These are phyloP conservation scores for Megaceryle alcyon DNA, from an alignment of 2,797 vertebrate species.

Conservation along the genomic window DNA sequence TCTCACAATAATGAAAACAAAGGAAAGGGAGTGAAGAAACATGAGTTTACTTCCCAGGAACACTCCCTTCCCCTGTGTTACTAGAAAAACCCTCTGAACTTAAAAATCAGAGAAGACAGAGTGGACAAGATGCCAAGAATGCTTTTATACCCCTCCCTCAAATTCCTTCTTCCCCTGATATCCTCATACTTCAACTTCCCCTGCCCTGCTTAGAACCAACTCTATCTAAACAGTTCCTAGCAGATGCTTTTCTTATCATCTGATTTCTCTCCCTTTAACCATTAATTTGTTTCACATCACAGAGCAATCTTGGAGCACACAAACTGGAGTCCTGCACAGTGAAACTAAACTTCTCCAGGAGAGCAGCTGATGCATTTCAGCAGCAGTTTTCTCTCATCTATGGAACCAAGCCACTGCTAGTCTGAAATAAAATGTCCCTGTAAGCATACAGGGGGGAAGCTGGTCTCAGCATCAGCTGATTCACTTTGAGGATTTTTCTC, in stretches of 20 bases:
- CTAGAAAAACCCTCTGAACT: not conserved
- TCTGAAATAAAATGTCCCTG: not conserved
- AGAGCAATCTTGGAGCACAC: not conserved
- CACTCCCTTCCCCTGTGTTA: not conserved
- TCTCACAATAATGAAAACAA: not conserved
- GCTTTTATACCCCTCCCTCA: not conserved
- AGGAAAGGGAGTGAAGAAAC: not conserved
- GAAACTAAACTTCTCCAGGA: not conserved
- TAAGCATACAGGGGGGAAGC: not conserved
- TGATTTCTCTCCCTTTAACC: not conserved
- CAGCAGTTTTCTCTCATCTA: not conserved
- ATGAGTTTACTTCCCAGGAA: not conserved
- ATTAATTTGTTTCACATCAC: not conserved
- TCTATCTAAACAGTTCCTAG: not conserved
- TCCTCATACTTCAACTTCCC: not conserved
- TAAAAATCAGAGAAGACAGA: not conserved
- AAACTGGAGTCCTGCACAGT: not conserved
- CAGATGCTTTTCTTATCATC: not conserved
- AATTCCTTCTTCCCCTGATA: not conserved
- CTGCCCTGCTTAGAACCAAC: not conserved
- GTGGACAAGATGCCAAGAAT: fast-evolving
- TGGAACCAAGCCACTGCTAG: not conserved
- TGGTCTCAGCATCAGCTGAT: not conserved
- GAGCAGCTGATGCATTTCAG: not conserved
- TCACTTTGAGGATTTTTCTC: not conserved